Evolutionary conservation across 2,797 vertebrate genomes (phyloP), one percentile per base, ranked within the genome.

Genomic region (Sebastes flavidus): DNA sequence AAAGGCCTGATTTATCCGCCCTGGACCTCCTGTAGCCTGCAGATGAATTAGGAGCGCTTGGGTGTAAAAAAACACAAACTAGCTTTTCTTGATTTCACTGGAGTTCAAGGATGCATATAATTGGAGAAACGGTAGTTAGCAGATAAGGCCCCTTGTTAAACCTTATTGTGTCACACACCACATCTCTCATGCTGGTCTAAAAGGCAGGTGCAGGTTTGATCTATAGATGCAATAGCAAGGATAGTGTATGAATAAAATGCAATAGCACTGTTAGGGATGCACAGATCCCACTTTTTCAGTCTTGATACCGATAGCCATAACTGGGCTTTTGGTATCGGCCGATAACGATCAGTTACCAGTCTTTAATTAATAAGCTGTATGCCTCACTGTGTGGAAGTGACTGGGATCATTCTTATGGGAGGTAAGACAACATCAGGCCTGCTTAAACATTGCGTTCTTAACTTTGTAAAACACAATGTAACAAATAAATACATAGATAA

Each of bases 51-150:
- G 96, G 95, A 95, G 95, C 95, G 93, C 95, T 96, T 97, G 96
- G 93, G 96, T 97, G 96, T 96, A 96, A 96, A 88, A 88, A 80
- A 69, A 86, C 46, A 87, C 78, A 84, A 89, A 89, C 90, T 82
- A 96, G 96, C 96, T 95, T 96, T 95, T 97, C 88, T 90, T 94
- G 87, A 93, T 96, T 97, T 96, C 95, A 85, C 87, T 94, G 92
- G 95, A 96, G 96, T 96, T 97, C 96, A 98, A 94, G 95, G 96
- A 98, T 97, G 97, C 97, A 97, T 96, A 97, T 97, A 97, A 98
- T 98, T 96, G 96, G 94, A 95, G 95, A 94, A 90, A 89, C 91
- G 95, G 95, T 96, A 92, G 95, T 97, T 96, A 94, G 94, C 86
- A 85, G 95, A 96, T 93, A 93, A 95, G 91, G 95, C 92, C 93